Conservation (phyloP, 2,113 vertebrate genomes). For the Camelus dromedarius region DNA sequence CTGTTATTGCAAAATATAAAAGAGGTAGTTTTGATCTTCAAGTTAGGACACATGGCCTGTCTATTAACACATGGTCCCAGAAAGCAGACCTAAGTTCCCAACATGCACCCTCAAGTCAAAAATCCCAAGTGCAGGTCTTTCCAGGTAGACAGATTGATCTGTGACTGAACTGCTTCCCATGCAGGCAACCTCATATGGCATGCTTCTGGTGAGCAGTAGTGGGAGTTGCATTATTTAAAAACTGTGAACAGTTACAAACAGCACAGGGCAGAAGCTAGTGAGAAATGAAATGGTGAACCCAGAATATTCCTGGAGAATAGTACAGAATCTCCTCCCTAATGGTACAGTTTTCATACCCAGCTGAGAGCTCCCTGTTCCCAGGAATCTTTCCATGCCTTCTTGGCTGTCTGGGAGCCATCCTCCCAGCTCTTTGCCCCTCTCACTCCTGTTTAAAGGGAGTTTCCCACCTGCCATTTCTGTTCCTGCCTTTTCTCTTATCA, state of each 20-base stretch:
- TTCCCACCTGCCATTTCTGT: neutral
- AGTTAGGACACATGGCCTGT: neutral
- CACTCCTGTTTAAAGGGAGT: neutral
- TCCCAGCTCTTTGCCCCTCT: neutral
- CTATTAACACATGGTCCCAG: neutral
- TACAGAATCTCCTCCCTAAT: too few species aligned
- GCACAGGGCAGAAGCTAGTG: neutral
- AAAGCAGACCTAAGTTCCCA: neutral
- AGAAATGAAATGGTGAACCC: neutral
- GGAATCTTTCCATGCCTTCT: neutral
- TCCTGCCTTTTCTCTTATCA: neutral
- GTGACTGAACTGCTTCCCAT: neutral
- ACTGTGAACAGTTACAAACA: neutral
- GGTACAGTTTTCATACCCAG: neutral
- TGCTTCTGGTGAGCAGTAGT: neutral
- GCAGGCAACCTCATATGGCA: too few species aligned
- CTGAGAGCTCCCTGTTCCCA: neutral
- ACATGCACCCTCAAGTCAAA: neutral
- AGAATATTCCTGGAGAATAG: neutral
- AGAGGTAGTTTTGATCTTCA: slow-evolving; percentile 37
- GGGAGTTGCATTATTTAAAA: slow-evolving; percentile 13
- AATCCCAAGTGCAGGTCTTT: neutral
- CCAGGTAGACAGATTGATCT: neutral
- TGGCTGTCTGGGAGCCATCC: neutral
- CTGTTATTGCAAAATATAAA: slow-evolving; percentile 44